Conservation (phyloP, 2,888 invertebrate species). For the Rhamnusium bicolor region DNA sequence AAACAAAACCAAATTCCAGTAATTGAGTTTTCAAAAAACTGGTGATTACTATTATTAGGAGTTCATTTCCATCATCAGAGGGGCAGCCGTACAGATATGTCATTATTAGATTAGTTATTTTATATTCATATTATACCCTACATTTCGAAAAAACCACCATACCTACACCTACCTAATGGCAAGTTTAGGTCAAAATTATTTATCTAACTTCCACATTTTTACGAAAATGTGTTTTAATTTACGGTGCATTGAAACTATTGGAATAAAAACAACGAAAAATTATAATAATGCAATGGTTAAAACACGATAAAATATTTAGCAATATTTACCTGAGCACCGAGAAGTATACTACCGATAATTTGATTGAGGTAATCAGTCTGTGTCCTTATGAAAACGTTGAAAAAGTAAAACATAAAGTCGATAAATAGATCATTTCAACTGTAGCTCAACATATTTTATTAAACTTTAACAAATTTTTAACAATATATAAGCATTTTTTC, state of each 20-base stretch:
- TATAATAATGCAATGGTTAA: not conserved
- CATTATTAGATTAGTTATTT: too few species aligned
- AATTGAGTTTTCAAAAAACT: not conserved
- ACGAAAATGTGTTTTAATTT: not conserved
- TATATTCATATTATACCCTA: too few species aligned
- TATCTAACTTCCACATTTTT: not conserved
- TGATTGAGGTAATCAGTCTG: conserved; percentile 49
- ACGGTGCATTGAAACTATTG: not conserved
- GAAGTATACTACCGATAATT: conserved; percentile 23
- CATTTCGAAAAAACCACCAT: not conserved
- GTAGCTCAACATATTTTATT: conserved; percentile 20
- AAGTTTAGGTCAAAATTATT: not conserved
- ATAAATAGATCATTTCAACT: conserved; percentile 41
- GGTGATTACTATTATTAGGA: not conserved
- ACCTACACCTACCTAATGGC: too few species aligned
- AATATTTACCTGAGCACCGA: conserved; percentile 40
- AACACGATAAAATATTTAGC: conserved; percentile 13
- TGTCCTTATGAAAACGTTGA: conserved; percentile 34
- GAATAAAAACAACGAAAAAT: not conserved
- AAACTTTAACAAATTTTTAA: conserved; percentile 27
- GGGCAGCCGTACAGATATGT: not conserved
- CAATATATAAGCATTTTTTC: conserved; percentile 42
- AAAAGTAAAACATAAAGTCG: conserved; percentile 38
- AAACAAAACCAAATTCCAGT: not conserved
- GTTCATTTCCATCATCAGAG: not conserved